A percentile compares a stretch with the other conserved stretches of the same genome.
Conservation (phyloP, 2,113 vertebrate genomes). For the Amblyopsis rosae region DNA sequence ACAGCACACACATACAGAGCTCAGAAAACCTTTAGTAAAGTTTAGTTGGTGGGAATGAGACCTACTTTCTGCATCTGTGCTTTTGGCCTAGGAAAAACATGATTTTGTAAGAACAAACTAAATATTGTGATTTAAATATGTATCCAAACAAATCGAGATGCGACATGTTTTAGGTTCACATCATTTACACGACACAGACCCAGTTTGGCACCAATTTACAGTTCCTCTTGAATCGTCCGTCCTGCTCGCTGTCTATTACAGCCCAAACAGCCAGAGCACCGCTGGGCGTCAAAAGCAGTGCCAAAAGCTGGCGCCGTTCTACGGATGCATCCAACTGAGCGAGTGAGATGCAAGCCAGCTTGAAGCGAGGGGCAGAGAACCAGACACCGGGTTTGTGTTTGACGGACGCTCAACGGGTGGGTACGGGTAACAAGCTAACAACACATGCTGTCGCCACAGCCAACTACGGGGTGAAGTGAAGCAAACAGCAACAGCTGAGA, state of each 20-base stretch:
- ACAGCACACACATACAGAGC: too few species aligned
- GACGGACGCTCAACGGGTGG: conserved; percentile 8
- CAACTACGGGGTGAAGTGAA: background rate
- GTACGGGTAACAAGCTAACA: conserved; percentile 12
- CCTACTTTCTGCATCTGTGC: too few species aligned
- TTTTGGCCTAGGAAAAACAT: too few species aligned
- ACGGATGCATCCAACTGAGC: background rate
- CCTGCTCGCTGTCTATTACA: background rate
- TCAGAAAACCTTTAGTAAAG: too few species aligned
- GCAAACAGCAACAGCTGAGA: background rate
- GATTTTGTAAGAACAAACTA: too few species aligned
- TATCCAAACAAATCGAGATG: too few species aligned
- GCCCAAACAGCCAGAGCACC: background rate
- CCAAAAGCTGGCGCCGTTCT: background rate
- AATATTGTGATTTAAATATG: too few species aligned
- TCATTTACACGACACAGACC: background rate
- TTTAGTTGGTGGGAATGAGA: too few species aligned
- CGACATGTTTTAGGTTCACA: too few species aligned
- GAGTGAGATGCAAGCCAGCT: background rate
- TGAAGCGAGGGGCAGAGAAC: background rate
- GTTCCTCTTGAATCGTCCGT: background rate
- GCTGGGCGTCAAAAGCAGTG: background rate
- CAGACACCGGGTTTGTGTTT: background rate
- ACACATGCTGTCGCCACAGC: background rate
- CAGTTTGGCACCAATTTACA: background rate